Evolutionary conservation across 2,113 vertebrate species (phyloP), one percentile per base, ranked within the genome.

Genomic region (Chroicocephalus ridibundus): DNA sequence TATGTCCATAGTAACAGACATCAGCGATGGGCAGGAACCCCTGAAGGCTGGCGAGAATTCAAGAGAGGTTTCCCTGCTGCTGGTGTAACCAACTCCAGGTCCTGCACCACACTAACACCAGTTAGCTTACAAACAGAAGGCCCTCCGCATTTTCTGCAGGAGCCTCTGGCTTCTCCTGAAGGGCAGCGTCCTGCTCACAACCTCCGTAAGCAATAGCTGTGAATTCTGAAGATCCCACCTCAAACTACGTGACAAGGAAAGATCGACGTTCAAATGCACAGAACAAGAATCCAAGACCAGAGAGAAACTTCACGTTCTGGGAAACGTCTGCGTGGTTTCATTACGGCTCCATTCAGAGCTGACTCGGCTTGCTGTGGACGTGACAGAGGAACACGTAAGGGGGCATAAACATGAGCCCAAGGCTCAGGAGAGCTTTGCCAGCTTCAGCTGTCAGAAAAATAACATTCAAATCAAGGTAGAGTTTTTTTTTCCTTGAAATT

Each of bases 151-250:
- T 49, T 81, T 80, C 61, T 31, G 40, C 26, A 6, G 5, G 20
- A 80, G 42, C 20, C 55, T 64, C 54, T 14, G 49, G 52, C 64
- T 77, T 70, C 65, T 52, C 54, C 22, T n/a, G 22, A 38, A 38
- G 20, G 24, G 54, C 60, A 78, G 25, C 6, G 13, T 27, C 46
- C 47, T n/a, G 9, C 57, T 51, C 32, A 46, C n/a, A n/a, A 27
- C 0, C 3, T 62, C 36, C 2, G 0, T 7, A 51, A 4, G 21
- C 3, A 55, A 38, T 3, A 90, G 47, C 36, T 26, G 29, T 20
- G 32, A 62, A 52, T 46, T 36, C 62, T 76, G 29, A 70, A 86
- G 17, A 40, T 34, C 14, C 70, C 5, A 6, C 5, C 24, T 38
- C 42, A 38, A 82, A 70, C 42, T 31, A 24, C 32, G 17, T 17